Conservation (phyloP, 2,797 vertebrate genomes). For the Staurois parvus region DNA sequence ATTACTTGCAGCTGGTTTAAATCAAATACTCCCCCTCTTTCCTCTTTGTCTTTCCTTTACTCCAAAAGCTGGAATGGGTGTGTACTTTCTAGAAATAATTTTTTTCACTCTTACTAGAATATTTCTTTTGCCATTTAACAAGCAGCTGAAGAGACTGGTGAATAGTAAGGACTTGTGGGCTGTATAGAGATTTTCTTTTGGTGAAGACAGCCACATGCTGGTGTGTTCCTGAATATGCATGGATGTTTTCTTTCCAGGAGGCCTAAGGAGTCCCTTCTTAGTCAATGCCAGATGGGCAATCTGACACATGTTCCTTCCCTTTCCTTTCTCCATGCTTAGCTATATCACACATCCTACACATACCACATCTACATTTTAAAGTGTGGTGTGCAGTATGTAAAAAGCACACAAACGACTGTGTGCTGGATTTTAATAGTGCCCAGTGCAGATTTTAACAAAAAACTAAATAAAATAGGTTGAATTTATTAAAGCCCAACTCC, state of each 20-base stretch:
- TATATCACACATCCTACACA: background rate
- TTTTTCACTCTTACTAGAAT: constrained; percentile 1
- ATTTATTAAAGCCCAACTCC: no score
- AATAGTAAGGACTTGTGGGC: background rate
- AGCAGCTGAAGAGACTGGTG: background rate
- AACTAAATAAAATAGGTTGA: no score
- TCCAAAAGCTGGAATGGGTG: constrained; percentile 33
- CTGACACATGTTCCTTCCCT: background rate
- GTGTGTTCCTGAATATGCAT: background rate
- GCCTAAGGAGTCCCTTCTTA: background rate
- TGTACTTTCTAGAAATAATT: constrained; percentile 18
- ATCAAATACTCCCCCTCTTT: constrained; percentile 57
- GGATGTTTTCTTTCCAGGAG: background rate
- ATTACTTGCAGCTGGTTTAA: constrained; percentile 58
- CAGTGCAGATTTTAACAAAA: no score
- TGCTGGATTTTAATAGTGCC: background rate
- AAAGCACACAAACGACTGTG: background rate
- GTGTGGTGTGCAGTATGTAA: background rate
- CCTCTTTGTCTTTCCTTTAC: constrained; percentile 58
- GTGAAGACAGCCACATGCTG: background rate
- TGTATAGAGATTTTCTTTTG: background rate
- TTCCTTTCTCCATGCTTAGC: background rate
- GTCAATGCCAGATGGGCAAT: background rate
- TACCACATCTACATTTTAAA: background rate
- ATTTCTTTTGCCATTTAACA: constrained; percentile 21